Percentiles rank a stretch among this genome's conserved stretches.
These are phyloP conservation scores for Probaryconus sp. DNA, from an alignment of 1,140 invertebrate genomes.

Conservation along the genomic window DNA sequence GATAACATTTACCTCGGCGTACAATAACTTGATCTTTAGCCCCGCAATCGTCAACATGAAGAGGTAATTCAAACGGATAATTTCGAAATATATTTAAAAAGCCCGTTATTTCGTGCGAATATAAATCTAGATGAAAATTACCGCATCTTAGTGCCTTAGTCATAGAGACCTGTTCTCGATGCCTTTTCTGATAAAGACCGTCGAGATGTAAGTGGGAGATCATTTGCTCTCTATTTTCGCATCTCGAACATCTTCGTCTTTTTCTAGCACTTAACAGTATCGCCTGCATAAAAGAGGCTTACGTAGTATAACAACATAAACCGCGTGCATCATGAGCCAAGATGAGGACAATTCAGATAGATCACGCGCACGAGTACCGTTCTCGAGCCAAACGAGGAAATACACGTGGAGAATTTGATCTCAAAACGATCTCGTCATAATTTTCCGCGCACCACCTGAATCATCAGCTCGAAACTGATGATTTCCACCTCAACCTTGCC, in stretches of 20 bases:
- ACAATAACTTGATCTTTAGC: conserved; percentile 46
- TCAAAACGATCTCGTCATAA: conserved; percentile 48
- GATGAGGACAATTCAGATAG: conserved; percentile 61
- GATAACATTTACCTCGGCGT: conserved; percentile 28
- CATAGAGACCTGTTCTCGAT: conserved; percentile 51
- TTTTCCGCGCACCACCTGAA: no score
- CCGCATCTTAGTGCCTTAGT: conserved; percentile 31
- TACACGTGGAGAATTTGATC: conserved; percentile 47
- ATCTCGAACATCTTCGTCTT: conserved; percentile 42
- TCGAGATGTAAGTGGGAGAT: conserved; percentile 41
- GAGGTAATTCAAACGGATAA: conserved; percentile 15
- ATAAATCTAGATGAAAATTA: conserved; percentile 56
- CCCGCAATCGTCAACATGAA: conserved; percentile 34
- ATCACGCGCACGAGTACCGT: conserved; percentile 58
- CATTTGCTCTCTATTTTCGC: conserved; percentile 54
- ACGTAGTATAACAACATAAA: conserved; percentile 40
- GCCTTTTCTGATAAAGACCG: conserved; percentile 54
- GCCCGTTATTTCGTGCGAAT: conserved; percentile 51
- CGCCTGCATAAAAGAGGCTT: conserved; percentile 47
- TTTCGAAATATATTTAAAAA: conserved; percentile 51
- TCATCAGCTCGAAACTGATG: conserved; percentile 12
- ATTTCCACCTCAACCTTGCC: no score
- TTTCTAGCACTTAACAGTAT: conserved; percentile 48
- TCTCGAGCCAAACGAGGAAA: conserved; percentile 34
- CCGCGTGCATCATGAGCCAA: conserved; percentile 46